Evolutionary conservation across 2,113 vertebrate genomes (phyloP).

Genomic region (Gadus chalcogrammus): DNA sequence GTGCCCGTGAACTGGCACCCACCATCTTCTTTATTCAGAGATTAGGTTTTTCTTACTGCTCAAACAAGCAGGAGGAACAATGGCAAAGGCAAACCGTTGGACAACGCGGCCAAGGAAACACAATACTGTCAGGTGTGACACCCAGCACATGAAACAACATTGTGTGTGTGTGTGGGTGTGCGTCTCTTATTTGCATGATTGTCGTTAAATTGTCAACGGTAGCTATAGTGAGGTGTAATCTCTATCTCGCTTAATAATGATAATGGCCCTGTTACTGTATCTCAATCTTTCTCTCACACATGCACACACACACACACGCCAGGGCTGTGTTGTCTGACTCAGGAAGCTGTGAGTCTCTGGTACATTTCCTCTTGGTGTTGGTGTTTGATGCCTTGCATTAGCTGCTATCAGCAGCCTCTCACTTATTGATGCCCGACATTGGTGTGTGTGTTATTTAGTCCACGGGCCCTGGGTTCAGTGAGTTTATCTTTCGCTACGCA

Average conservation of each 20-base stretch:
- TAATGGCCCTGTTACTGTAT: neutral
- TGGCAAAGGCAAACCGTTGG: conserved; percentile 22
- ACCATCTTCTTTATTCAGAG: too few species aligned
- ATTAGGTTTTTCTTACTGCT: too few species aligned
- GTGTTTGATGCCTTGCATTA: neutral
- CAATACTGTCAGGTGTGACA: conserved; percentile 54
- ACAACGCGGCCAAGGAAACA: conserved; percentile 25
- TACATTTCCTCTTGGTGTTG: neutral
- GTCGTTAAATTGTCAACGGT: neutral
- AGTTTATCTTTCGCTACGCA: conserved; percentile 30
- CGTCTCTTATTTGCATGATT: neutral
- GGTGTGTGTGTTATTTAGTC: conserved; percentile 24
- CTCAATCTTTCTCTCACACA: neutral
- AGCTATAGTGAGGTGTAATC: neutral
- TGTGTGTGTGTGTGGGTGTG: neutral
- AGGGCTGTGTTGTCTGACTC: too few species aligned
- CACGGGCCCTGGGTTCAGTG: conserved; percentile 32
- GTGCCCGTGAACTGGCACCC: too few species aligned
- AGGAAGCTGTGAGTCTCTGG: conserved; percentile 13
- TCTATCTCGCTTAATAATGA: neutral
- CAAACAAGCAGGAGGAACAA: conserved; percentile 3
- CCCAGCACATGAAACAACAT: conserved; percentile 12
- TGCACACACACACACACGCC: conserved; percentile 5
- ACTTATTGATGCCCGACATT: conserved; percentile 52
- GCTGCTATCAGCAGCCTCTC: conserved; percentile 35